These are phyloP conservation scores for Artibeus lituratus DNA, from an alignment of 2,797 vertebrate genomes.

Conservation along the genomic window DNA sequence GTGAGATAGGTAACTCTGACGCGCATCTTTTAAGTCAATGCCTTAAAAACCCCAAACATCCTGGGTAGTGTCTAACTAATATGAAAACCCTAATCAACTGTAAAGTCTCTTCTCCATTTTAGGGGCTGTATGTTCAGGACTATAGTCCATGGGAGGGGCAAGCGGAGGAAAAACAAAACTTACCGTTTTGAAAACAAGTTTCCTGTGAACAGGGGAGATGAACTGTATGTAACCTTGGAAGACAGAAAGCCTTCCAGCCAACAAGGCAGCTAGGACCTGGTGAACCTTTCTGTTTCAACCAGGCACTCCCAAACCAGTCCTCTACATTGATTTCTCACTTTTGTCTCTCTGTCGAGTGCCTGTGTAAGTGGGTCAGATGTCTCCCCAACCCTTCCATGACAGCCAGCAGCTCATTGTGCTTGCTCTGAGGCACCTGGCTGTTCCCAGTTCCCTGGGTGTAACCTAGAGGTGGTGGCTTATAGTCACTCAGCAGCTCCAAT, in stretches of 20 bases:
- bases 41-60: too few relatives aligned
- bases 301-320: constrained; percentile 96
- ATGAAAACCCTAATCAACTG: too few relatives aligned
- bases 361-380: neutral
- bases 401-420: neutral
- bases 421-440: neutral
- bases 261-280: constrained; percentile 88
- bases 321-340: constrained; percentile 91
- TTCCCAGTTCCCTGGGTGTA: neutral
- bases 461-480: neutral
- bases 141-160: neutral
- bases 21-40: too few relatives aligned
- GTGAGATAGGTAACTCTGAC: too few relatives aligned
- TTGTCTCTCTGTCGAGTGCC: neutral
- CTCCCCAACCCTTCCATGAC: neutral
- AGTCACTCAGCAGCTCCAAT: neutral
- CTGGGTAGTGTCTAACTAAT: too few relatives aligned
- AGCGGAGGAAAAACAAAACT: constrained; percentile 52
- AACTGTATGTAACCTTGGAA: constrained; percentile 56
- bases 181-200: constrained; percentile 72
- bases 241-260: constrained; percentile 55
- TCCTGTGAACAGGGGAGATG: constrained; percentile 64
- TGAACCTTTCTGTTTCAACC: constrained; percentile 96
- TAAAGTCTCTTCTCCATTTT: too few relatives aligned
- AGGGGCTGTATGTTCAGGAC: constrained; percentile 51